Evolutionary conservation across 2,888 invertebrate genomes (phyloP), one percentile per base, ranked within the genome.

Genomic region (Caenorhabditis uteleia): DNA sequence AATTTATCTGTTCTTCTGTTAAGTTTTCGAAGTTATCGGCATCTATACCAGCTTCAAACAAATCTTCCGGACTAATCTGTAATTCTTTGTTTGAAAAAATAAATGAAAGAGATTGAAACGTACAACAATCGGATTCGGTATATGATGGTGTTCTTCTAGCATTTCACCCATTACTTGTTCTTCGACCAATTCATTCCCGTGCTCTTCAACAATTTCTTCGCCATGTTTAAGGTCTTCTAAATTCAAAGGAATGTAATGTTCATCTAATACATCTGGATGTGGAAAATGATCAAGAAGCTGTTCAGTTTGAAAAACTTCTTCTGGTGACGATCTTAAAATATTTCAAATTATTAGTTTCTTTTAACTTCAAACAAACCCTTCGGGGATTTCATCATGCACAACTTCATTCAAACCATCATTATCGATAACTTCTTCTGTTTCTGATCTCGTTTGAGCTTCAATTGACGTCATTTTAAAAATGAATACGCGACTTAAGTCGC

Each of bases 11-110:
- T n/a, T 76, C 76, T 18, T 69, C 65, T 3, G 73, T 69, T 16
- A 76, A 46, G 29, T 55, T 42, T 16, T 58, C 56, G 14, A 68
- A 21, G 23, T 65, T 68, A n/a, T 69, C 62, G 3, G 59, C 40
- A 34, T 68, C 72, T 21, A 73, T 55, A 6, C 75, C 75, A 5
- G 70, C 70, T 42, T 69, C 70, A n/a, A 61, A 58, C 6, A 75
- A 38, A 45, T 75, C 70, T 44, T 70, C 75, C 8, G 48, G 53
- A 5, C 59, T 59, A 10, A 75, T 68, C 60, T 75, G 54, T 20
- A 70, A 46, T 42, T 44, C 36, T 14, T 55, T n/a, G n/a, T n/a
- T n/a, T n/a, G n/a, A n/a, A n/a, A n/a, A n/a, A n/a, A n/a, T n/a
- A n/a, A n/a, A 45, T 40, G 20, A 5, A 6, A 36, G 20, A 14